Evolutionary conservation across 2,888 invertebrate species (phyloP), one percentile per base, ranked within the genome.

Genomic region (Listrodromus nycthemerus): DNA sequence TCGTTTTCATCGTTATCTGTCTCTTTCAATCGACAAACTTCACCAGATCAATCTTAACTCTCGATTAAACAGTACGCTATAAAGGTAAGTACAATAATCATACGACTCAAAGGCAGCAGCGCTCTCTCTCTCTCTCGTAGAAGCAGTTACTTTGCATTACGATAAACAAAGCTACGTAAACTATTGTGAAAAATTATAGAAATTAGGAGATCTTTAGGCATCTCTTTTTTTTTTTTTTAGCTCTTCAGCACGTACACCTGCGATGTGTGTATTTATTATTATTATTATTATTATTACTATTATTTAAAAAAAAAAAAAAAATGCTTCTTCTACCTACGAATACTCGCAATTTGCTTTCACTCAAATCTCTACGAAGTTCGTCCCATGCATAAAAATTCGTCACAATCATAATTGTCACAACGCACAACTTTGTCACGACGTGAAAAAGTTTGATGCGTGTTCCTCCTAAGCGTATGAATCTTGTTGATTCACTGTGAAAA

Each of bases 401-500:
- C 41, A 45, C 41, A 37, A 71, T 58, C 37, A 58, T 71, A 52
- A 52, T 37, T 58, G 41, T 55, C 30, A 19, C 33, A 58, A 41
- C 52, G 52, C 33, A 50, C n/a, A 45, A 45, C 41, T 45, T 58
- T 58, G 24, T 71, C 71, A 41, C 71, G 33, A 50, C 63, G 86
- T 69, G 73, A 87, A 86, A 86, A 86, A 84, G 84, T 79, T 65
- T 69, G 83, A 86, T 83, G 83, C 84, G 86, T 37, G 79, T 45
- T 45, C 19, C 50, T 85, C 86, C 87, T 88, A 89, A 88, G 88
- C 89, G 87, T 86, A 89, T 88, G 87, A 89, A 88, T 89, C 89
- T 90, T 87, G 81, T 89, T 86, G 87, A 88, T 91, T 87, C 89
- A 89, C 91, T 92, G 91, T 91, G 91, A 92, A 92, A 90, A 92